Evolutionary conservation across 2,113 vertebrate genomes (phyloP).

Genomic region (Climacteris rufus): DNA sequence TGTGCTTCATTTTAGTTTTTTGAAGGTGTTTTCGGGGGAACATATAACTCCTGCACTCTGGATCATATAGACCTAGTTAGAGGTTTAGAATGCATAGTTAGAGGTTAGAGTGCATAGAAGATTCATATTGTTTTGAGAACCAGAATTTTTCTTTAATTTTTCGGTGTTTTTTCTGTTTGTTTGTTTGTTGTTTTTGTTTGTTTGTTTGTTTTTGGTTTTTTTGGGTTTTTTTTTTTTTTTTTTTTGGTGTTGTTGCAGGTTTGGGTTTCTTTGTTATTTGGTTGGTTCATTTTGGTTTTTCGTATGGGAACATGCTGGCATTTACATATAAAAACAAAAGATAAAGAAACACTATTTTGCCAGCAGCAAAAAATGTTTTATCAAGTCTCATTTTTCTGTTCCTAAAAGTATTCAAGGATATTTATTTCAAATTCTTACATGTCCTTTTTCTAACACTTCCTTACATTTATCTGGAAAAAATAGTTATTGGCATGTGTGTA

Average conservation of each 20-base stretch:
- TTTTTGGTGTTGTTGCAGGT: neutral
- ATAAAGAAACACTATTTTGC: neutral
- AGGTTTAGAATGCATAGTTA: neutral
- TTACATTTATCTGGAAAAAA: neutral
- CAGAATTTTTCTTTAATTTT: neutral
- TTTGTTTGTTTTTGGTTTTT: neutral
- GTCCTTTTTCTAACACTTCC: neutral
- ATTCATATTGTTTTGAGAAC: neutral
- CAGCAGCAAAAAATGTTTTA: neutral
- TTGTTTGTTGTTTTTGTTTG: too few relatives aligned
- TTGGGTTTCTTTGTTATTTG: neutral
- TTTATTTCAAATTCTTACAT: neutral
- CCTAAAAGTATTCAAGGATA: neutral
- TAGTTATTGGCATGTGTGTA: neutral
- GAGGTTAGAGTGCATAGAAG: rapidly evolving
- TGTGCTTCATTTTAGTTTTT: neutral
- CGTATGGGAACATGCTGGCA: rapidly evolving
- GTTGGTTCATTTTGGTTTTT: neutral
- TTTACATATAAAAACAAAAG: neutral
- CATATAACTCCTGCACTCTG: neutral
- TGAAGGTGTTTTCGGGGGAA: neutral
- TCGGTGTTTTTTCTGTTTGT: too few relatives aligned
- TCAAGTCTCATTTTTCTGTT: neutral
- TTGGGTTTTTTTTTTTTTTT: neutral
- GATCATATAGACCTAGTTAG: neutral